Evolutionary conservation across 53 echinoderm and acorn worm species (phyloP), one percentile per base, ranked within the genome.

Genomic region (Apostichopus leukothele): DNA sequence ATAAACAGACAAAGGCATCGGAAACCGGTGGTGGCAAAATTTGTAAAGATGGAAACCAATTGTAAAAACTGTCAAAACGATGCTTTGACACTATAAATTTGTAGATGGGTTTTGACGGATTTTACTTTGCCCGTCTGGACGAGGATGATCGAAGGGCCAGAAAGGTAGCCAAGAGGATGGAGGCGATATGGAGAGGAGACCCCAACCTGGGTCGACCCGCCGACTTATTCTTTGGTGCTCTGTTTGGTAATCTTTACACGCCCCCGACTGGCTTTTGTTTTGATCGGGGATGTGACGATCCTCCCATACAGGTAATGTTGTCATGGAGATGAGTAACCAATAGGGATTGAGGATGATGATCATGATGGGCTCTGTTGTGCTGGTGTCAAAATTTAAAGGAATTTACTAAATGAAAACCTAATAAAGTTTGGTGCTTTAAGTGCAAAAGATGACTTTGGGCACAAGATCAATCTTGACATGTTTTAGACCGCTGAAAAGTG

Each of bases 211-310:
- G 90, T 21, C 13, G 26, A 7, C 20, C 84, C 5, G 90, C 90
- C 10, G 84, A 84, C 26, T 23, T 90, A 26, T 84, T 90, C 57
- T 90, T 90, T 84, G 90, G 84, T 10, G 84, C 67, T 11, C 90
- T 90, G 1, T 90, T 14, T 87, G 88, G 88, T 59, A 26, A 73
- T 18, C 89, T 90, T 74, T 95, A 95, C 55, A 88, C 91, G 13
- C 93, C 91, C 22, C 91, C 90, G 8, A 18, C 50, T 55, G 90
- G 90, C 12, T 78, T 79, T 26, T 86, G 86, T 71, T 76, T 86
- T 76, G 90, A 91, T 81, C 20, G 63, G 39, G 84, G 84, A 6
- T 91, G 88, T 60, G 81, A 80, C 50, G 91, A 89, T 75, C 60
- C 83, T 1, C 91, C 91, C 0, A 74, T 91, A 60, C 88, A 91